Base-by-base conservation (phyloP, 2,888 invertebrate genomes). In the Acronicta leporina region DNA sequence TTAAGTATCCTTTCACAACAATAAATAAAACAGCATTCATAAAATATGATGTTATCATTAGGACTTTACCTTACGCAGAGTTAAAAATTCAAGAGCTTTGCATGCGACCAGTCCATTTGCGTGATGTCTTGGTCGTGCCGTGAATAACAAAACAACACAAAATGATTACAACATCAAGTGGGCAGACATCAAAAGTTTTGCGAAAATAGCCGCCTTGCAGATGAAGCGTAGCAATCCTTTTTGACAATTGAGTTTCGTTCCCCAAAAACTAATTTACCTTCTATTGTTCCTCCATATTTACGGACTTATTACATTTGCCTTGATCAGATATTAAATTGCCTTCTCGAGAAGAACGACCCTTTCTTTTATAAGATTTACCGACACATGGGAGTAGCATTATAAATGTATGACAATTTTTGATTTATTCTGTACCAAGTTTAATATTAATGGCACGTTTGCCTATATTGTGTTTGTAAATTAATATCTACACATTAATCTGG, bases 201-300 rank as follows among this genome's bases (percentile, higher is more conserved):
- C 65, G 59, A 73, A 80, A 77, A 81, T 76, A 82, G 75, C 63
- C 66, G 63, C 65, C 71, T 80, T 80, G 68, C 76, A 75, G 77
- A 82, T 81, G 82, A 83, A 81, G 82, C 83, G 75, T 69, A 79
- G 77, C 84, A 86, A 87, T 86, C 86, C 84, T 85, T 87, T 85
- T 84, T 84, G 85, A 86, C 89, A 90, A 92, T 90, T 82, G 90
- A 88, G 86, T 91, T 90, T 87, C 79, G 82, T 84, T 85, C 84
- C 87, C 87, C 86, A 81, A 87, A 90, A 92, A 91, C 90, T 90
- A 91, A 92, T 90, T 92, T 92, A 91, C 86, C 83, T 87, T 86
- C 85, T 85, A 89, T 91, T 92, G 89, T 92, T 91, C 89, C 84
- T 86, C 84, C 88, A 89, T 91, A 90, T 92, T 92, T 91, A 87